Evolutionary conservation across 1,140 invertebrate species (phyloP).

Genomic region (Elymnias hypermnestra): DNA sequence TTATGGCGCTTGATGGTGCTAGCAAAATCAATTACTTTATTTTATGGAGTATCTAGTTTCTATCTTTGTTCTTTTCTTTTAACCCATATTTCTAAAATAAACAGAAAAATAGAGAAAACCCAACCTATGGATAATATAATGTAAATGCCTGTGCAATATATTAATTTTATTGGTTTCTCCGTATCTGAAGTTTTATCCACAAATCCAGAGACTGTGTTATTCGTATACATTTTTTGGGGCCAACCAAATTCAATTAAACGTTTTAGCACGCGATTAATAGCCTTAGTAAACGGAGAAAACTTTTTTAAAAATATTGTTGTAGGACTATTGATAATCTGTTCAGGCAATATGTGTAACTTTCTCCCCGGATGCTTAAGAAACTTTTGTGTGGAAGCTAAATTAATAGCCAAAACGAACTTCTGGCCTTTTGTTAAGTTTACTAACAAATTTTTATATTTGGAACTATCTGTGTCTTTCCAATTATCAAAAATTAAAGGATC

Average conservation of each 20-base stretch:
- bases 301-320: conserved; percentile 56
- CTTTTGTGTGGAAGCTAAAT: conserved; percentile 29
- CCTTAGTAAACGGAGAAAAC: conserved; percentile 38
- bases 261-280: conserved; percentile 37
- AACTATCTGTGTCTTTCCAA: conserved; percentile 38
- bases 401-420: conserved; percentile 51
- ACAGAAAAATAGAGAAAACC: conserved; percentile 36
- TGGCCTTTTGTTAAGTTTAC: conserved; percentile 36
- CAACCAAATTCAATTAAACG: conserved; percentile 42
- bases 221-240: conserved; percentile 39
- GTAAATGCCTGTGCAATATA: conserved; percentile 51
- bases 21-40: conserved; percentile 13
- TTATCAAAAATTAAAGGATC: conserved; percentile 37
- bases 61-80: conserved; percentile 20
- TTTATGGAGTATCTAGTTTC: not conserved
- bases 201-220: conserved; percentile 23
- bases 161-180: conserved; percentile 34
- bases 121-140: conserved; percentile 41
- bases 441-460: conserved; percentile 29
- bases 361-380: conserved; percentile 30
- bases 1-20: conserved; percentile 4
- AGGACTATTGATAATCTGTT: conserved; percentile 36
- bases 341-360: conserved; percentile 35
- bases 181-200: conserved; percentile 5
- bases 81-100: conserved; percentile 35